Evolutionary conservation across 2,113 vertebrate genomes (phyloP).

Genomic region (Panthera uncia): DNA sequence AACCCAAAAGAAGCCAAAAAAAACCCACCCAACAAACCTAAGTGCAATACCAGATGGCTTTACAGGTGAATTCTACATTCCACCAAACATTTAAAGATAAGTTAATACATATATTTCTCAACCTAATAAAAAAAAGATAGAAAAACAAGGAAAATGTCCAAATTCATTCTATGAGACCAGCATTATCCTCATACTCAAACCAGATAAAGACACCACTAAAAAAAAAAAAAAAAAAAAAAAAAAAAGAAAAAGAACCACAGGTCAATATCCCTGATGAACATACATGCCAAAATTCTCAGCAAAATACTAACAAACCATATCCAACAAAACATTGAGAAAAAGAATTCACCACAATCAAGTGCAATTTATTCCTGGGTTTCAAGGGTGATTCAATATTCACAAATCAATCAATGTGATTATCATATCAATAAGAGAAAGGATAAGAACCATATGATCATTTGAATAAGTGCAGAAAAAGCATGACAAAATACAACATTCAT

Average conservation of each 20-base stretch:
- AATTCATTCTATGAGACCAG: neutral
- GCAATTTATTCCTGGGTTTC: neutral
- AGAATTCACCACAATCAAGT: neutral
- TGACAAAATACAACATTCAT: neutral
- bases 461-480: neutral
- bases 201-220: neutral
- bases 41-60: neutral
- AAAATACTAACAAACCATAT: neutral
- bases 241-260: neutral
- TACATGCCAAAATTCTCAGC: neutral
- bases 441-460: neutral
- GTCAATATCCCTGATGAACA: neutral
- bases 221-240: neutral
- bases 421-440: neutral
- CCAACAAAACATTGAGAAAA: neutral
- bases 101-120: neutral
- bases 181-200: neutral
- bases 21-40: neutral
- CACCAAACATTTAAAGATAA: neutral
- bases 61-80: too few relatives aligned
- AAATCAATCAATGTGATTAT: neutral
- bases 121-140: neutral
- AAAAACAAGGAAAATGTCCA: neutral
- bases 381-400: neutral
- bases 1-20: neutral